Base-by-base conservation (phyloP, 1,140 invertebrate genomes). In the Adoxophyes honmai region DNA sequence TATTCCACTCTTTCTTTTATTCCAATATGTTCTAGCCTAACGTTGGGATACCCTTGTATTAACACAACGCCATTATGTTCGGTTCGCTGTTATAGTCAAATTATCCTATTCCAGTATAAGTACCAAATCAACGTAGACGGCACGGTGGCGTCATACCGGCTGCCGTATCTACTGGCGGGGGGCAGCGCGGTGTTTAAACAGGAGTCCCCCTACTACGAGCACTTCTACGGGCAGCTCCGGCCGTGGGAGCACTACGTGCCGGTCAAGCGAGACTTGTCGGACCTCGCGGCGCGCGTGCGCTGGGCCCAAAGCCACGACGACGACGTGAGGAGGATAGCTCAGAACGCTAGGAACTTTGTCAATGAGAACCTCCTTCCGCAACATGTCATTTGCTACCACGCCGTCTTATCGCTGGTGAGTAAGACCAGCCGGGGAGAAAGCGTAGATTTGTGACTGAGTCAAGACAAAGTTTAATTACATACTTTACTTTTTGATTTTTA, bases 91-190 rank as follows among this genome's bases (percentile, higher is more conserved):
- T n/a, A n/a, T n/a, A n/a, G n/a, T n/a, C n/a, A n/a, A n/a, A n/a
- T 21, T n/a, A 35, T 59, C 21, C 58, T 39, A 38, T 92, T 93
- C 68, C 89, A 99, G 97, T 97, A 97, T 74, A 99, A 98, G 90
- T 99, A 98, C 89, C 96, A 98, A 89, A 81, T 99, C 14, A 97
- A 95, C 79, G 92, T 99, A 44, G 98, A 99, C 92, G 98, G 98
- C 13, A 97, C 97, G 57, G 98, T 99, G 14, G 98, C 98, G 38
- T 96, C 98, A 0, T 99, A 99, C 89, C 91, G 98, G 68, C 93
- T 98, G 57, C 98, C 98, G 1, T 99, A 98, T 86, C 90, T 99
- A 9, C 81, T 99, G 54, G 94, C 92, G 56, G 97, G 98, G 7
- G 94, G 95, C 76, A 94, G 95, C 14, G 85, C 98, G 36, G 94